These are phyloP conservation scores for Gallinago nigripennis DNA, from an alignment of 2,797 vertebrate species.

Conservation along the genomic window DNA sequence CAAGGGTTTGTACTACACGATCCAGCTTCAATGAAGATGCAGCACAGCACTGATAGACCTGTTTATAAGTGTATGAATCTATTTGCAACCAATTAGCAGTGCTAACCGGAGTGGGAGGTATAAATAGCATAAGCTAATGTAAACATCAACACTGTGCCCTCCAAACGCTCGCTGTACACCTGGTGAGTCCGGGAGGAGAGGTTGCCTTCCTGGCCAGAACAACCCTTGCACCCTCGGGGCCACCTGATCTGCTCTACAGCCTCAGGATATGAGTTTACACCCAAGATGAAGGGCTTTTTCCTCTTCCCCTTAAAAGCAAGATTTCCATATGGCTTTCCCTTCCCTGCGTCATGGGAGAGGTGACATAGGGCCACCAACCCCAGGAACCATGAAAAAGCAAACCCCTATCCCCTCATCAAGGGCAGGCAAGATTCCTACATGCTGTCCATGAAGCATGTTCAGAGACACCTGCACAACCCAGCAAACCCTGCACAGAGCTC, in stretches of 20 bases:
- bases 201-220: neutral
- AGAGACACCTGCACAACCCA: neutral
- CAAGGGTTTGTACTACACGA: neutral
- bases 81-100: slow-evolving; percentile 40
- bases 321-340: neutral
- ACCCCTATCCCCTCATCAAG: neutral
- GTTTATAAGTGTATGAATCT: neutral
- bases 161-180: neutral
- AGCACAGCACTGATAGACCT: neutral
- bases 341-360: neutral
- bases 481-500: neutral
- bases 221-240: neutral
- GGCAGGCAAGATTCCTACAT: neutral
- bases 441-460: neutral
- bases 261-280: neutral
- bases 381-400: neutral
- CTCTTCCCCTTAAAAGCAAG: neutral
- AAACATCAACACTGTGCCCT: slow-evolving; percentile 6
- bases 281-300: neutral
- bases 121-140: neutral
- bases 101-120: neutral
- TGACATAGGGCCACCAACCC: accelerated
- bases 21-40: neutral
- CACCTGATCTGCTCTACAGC: neutral
- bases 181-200: neutral